Percentiles rank a stretch among this genome's conserved stretches.
Evolutionary conservation across 2,113 vertebrate genomes (phyloP).

Genomic region (Hyla sarda): DNA sequence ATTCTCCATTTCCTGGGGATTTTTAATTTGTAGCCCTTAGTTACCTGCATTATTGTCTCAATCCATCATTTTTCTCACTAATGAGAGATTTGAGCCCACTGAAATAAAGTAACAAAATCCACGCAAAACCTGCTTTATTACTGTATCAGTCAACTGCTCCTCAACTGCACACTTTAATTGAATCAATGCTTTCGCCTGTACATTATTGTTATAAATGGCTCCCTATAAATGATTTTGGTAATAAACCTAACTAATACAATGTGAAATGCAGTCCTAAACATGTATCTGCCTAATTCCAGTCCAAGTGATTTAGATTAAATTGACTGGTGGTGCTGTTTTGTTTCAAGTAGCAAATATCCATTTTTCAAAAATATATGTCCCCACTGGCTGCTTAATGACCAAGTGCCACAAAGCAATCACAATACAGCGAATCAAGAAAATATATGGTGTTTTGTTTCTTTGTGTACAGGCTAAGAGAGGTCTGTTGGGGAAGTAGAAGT

Average conservation of each 20-base stretch:
- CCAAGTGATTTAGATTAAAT: conserved; percentile 68
- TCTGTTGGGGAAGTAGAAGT: conserved; percentile 33
- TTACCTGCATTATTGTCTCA: conserved; percentile 79
- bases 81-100: conserved; percentile 66
- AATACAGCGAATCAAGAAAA: conserved; percentile 56
- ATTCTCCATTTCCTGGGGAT: conserved; percentile 79
- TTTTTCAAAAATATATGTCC: conserved; percentile 78
- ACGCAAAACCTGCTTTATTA: conserved; percentile 65
- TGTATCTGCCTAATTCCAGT: conserved; percentile 75
- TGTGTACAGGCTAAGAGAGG: conserved; percentile 39
- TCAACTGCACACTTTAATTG: conserved; percentile 65
- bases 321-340: conserved; percentile 26
- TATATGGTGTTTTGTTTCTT: conserved; percentile 26
- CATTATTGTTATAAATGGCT: conserved; percentile 73
- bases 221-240: conserved; percentile 70
- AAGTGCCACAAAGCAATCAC: conserved; percentile 69
- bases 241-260: conserved; percentile 77
- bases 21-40: conserved; percentile 85
- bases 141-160: conserved; percentile 62
- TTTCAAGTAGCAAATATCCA: conserved; percentile 66
- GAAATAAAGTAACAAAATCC: conserved; percentile 70
- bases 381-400: conserved; percentile 78
- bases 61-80: conserved; percentile 61
- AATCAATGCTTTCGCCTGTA: conserved; percentile 67
- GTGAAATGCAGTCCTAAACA: conserved; percentile 69